Percentiles rank a stretch among this genome's conserved stretches.
Evolutionary conservation across 2,797 vertebrate species (phyloP).

Genomic region (Dipus sagitta): DNA sequence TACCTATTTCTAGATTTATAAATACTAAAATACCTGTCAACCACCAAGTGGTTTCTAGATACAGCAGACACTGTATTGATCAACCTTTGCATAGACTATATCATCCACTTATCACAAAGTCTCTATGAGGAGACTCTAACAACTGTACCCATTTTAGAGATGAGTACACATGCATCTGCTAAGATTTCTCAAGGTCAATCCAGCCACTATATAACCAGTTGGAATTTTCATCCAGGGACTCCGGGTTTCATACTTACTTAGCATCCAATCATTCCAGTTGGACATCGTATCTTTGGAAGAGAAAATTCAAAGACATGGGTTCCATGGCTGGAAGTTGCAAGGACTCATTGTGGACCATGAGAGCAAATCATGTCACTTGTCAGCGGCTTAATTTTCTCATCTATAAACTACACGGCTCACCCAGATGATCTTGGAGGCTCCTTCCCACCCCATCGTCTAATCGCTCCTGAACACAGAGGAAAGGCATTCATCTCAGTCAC

Average conservation of each 20-base stretch:
- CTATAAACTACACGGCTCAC: not conserved
- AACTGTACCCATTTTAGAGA: not conserved
- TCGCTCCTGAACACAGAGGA: conserved; percentile 68
- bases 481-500: conserved; percentile 71
- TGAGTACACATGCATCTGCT: not conserved
- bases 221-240: not conserved
- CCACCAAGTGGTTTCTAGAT: not conserved
- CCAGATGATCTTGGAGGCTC: not conserved
- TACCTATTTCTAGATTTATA: not conserved
- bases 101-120: not conserved
- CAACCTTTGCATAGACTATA: not conserved
- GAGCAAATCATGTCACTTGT: not conserved
- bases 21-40: not conserved
- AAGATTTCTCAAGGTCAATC: not conserved
- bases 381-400: not conserved
- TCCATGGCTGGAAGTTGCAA: not conserved
- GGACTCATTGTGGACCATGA: not conserved
- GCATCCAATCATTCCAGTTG: not conserved
- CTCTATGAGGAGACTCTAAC: not conserved
- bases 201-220: not conserved
- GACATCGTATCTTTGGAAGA: not conserved
- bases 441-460: conserved; percentile 5
- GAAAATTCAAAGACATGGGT: not conserved
- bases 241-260: not conserved
- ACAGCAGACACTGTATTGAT: not conserved